Evolutionary conservation across 2,888 invertebrate genomes (phyloP).

Genomic region (Oscheius onirici): DNA sequence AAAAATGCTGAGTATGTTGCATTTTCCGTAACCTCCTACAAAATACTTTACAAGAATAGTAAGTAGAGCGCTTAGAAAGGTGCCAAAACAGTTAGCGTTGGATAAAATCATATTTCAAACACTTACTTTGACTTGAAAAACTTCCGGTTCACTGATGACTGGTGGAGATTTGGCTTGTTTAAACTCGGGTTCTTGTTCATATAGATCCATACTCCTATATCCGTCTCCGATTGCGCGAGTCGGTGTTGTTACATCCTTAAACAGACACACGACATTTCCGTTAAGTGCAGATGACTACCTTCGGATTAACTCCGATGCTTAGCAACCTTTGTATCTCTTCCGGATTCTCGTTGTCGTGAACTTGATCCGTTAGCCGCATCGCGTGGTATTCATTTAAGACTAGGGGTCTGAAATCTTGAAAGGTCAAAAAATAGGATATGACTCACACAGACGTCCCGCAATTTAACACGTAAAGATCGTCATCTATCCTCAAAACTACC

Average conservation of each 20-base stretch:
- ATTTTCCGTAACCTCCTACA: no score
- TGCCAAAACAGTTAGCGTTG: no score
- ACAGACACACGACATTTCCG: neutral
- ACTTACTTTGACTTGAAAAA: conserved; percentile 35
- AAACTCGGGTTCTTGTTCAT: conserved; percentile 42
- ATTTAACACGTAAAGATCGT: conserved; percentile 86
- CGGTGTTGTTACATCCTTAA: conserved; percentile 45
- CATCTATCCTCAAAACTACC: conserved; percentile 82
- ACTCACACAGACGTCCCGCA: conserved; percentile 77
- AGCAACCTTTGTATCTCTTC: conserved; percentile 28
- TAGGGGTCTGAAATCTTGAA: conserved; percentile 26
- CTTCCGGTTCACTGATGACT: conserved; percentile 41
- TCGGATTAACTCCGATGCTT: conserved; percentile 23
- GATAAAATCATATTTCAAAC: neutral
- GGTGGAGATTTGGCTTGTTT: conserved; percentile 41
- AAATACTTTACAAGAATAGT: no score
- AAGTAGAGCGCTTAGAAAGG: no score
- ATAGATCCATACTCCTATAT: conserved; percentile 41
- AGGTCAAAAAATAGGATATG: neutral
- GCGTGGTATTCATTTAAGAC: conserved; percentile 10
- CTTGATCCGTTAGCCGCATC: conserved; percentile 2
- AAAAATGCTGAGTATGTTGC: no score
- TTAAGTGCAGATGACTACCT: conserved; percentile 13
- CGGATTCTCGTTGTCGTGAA: conserved; percentile 37
- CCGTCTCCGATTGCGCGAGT: conserved; percentile 56